Evolutionary conservation across 2,888 invertebrate species (phyloP), one percentile per base, ranked within the genome.

Genomic region (Calliopum simillimum): DNA sequence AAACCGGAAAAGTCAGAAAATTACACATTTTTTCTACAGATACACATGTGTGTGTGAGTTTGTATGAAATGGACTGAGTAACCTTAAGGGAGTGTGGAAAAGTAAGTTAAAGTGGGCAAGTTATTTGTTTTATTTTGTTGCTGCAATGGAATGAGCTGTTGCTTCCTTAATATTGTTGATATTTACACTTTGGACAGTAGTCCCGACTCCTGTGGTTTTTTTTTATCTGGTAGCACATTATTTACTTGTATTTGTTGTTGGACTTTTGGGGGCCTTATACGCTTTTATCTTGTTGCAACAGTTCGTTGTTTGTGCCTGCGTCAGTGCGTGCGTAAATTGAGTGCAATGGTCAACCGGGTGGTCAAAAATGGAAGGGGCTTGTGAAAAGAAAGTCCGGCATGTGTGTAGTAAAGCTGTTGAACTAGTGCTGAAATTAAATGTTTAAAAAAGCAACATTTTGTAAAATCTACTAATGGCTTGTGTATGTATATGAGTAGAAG

Each of bases 1-100:
- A 79, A 79, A 80, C 79, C 78, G 81, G 80, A 79, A 77, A 77
- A 77, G 78, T 77, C 75, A 75, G 81, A 79, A 80, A 79, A 80
- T 79, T 80, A 80, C 77, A 77, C 79, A 80, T 79, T 33, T 51
- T 63, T 33, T 16, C 6, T 25, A 16, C 8, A 25, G 33, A 11
- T 56, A 33, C 16, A 16, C 8, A 53, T 19, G 53, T n/a, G 8
- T 25, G 25, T 25, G 16, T 55, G 21, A 11, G 13, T 4, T 6
- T 13, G 21, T 55, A 19, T 51, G 6, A 16, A 21, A 19, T n/a
- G 16, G 23, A 5, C 55, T 4, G 41, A 0, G 3, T 8, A 33
- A 4, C 16, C 21, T 41, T 3, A 12, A 2, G 25, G 16, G 14
- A 11, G 25, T 21, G 41, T 25, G 5, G 23, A 12, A 25, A 41